Evolutionary conservation across 1,140 invertebrate genomes (phyloP), one percentile per base, ranked within the genome.

Genomic region (Habropoda laboriosa): DNA sequence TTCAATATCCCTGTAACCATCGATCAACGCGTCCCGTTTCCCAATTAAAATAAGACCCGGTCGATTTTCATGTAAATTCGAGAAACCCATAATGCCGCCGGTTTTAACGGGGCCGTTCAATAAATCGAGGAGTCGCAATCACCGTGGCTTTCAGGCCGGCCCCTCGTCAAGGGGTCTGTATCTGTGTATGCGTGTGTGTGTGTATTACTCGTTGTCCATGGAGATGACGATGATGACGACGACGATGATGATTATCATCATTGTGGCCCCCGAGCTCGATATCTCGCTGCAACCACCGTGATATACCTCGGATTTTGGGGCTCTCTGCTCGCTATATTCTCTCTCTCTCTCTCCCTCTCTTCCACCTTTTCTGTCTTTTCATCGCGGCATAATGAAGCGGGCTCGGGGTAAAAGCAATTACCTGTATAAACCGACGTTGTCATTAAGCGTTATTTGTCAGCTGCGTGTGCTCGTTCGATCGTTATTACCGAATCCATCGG

Each of bases 81-180:
- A 45, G 66, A 70, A 77, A 70, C 35, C 64, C 64, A 47, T 71
- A 58, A 78, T 38, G 75, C 21, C 55, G 13, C 13, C 30, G 51
- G 38, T 57, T 83, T 80, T 32, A 45, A 21, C 53, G 63, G 13
- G 61, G 32, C 70, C 51, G 78, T 74, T 67, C 83, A 49, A 84
- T 81, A 81, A 86, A 85, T 86, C 83, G 79, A 57, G 38, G 42
- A 55, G 58, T 47, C 76, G 83, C 84, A 86, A 86, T 86, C 84
- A 86, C 83, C 74, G 82, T 45, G 79, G 84, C 68, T 85, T 85
- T 85, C 73, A 71, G 47, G 32, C 63, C 38, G 42, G 21, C 42
- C 82, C 82, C 77, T 75, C 76, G 77, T 49, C 79, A 68, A 70
- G 79, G 79, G 79, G 58, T 60, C n/a, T n/a, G n/a, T n/a, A n/a